Evolutionary conservation across 2,113 vertebrate species (phyloP).

Genomic region (Myxocyprinus asiaticus): DNA sequence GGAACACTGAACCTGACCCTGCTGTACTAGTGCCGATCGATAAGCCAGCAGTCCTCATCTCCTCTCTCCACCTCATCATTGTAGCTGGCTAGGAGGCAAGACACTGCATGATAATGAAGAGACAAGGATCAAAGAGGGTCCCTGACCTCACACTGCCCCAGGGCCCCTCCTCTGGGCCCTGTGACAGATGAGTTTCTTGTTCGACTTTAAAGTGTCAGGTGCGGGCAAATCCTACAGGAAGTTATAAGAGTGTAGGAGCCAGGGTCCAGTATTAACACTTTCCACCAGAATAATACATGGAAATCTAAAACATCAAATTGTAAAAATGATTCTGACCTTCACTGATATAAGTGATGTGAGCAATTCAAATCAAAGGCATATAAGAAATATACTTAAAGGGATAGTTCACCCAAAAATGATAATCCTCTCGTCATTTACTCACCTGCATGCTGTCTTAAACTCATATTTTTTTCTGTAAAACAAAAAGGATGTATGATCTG

Average conservation of each 20-base stretch:
- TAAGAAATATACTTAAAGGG: too few species aligned
- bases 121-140: conserved; percentile 21
- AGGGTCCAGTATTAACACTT: too few species aligned
- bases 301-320: too few species aligned
- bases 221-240: background rate
- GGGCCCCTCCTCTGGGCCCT: background rate
- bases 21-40: conserved; percentile 2
- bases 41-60: conserved; percentile 37
- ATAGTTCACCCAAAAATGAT: too few species aligned
- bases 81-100: conserved; percentile 11
- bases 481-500: too few species aligned
- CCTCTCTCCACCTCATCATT: background rate
- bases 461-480: too few species aligned
- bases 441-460: too few species aligned
- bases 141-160: conserved; percentile 6
- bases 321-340: too few species aligned
- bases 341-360: too few species aligned
- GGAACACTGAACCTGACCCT: conserved; percentile 1
- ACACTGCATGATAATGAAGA: conserved; percentile 11
- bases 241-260: background rate
- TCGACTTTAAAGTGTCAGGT: conserved; percentile 5
- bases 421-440: too few species aligned
- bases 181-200: conserved; percentile 44
- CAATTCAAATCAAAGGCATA: too few species aligned
- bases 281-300: too few species aligned